phyloP scores from a whole-genome alignment of 1,140 invertebrate genomes.

The Drosophila saltans region DNA sequence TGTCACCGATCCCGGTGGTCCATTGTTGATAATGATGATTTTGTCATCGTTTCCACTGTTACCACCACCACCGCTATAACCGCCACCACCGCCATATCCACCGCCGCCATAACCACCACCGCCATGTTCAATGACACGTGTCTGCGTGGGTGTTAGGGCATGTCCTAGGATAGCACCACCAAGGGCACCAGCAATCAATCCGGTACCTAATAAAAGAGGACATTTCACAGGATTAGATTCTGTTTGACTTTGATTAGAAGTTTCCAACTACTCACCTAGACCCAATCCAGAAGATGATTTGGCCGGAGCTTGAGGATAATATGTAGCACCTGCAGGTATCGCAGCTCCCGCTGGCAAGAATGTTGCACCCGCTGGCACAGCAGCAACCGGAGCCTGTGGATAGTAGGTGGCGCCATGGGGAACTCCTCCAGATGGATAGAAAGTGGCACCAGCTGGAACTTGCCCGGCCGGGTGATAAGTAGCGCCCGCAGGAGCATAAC shows the following conservation, averaged over 20 bases:
- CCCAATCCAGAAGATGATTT: conserved; percentile 68
- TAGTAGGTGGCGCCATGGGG: conserved; percentile 71
- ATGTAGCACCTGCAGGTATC: conserved; percentile 68
- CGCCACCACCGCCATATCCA: conserved; percentile 36
- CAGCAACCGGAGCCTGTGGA: conserved; percentile 53
- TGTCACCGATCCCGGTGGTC: conserved; percentile 75
- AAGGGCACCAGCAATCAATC: conserved; percentile 71
- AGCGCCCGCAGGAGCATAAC: conserved; percentile 56
- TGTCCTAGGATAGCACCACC: conserved; percentile 76
- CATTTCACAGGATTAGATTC: neutral
- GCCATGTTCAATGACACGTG: conserved; percentile 63
- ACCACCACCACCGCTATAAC: conserved; percentile 17
- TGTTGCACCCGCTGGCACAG: conserved; percentile 66
- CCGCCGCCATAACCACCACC: conserved; percentile 31
- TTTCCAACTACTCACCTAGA: conserved; percentile 52
- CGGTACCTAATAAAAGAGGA: conserved; percentile 55
- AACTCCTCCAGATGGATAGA: conserved; percentile 51
- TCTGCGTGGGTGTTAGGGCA: conserved; percentile 68
- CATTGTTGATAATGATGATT: conserved; percentile 80
- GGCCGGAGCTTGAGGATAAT: conserved; percentile 67
- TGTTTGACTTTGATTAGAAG: neutral
- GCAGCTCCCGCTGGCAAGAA: conserved; percentile 67
- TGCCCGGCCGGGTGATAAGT: conserved; percentile 58
- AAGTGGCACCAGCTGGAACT: conserved; percentile 55
- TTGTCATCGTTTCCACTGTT: conserved; percentile 60